Evolutionary conservation across 2,113 vertebrate species (phyloP).

Genomic region (Etheostoma cragini): DNA sequence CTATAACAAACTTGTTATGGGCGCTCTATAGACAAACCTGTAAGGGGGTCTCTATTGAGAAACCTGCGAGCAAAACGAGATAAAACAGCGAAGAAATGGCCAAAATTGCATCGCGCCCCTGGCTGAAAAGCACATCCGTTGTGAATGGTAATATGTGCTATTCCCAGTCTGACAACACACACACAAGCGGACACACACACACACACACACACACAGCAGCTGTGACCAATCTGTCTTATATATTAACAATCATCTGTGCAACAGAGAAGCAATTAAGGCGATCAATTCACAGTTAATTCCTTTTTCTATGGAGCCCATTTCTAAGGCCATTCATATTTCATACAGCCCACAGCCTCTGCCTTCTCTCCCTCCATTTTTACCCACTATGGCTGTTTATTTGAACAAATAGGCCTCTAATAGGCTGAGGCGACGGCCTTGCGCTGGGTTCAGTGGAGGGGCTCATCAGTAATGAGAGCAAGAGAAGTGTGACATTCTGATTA

Average conservation of each 20-base stretch:
- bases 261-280: slow-evolving; percentile 38
- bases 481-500: background rate
- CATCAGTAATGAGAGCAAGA: slow-evolving; percentile 17
- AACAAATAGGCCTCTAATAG: slow-evolving; percentile 46
- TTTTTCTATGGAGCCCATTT: slow-evolving; percentile 11
- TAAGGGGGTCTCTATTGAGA: no score
- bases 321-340: slow-evolving; percentile 28
- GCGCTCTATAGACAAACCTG: no score
- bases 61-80: no score
- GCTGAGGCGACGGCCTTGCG: background rate
- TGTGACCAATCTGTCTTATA: slow-evolving; percentile 42
- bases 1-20: no score
- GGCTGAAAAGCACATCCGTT: slow-evolving; percentile 4
- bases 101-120: background rate
- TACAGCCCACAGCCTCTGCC: slow-evolving; percentile 7
- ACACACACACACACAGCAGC: background rate
- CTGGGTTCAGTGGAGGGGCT: slow-evolving; percentile 31
- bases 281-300: slow-evolving; percentile 41
- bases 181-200: background rate
- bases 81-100: no score
- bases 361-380: background rate
- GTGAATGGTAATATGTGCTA: slow-evolving; percentile 19
- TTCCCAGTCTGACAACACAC: slow-evolving; percentile 21
- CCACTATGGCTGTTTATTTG: slow-evolving; percentile 19
- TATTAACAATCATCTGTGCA: slow-evolving; percentile 37